Conservation (phyloP, 2,888 invertebrate species). For the Agrotis exclamationis region DNA sequence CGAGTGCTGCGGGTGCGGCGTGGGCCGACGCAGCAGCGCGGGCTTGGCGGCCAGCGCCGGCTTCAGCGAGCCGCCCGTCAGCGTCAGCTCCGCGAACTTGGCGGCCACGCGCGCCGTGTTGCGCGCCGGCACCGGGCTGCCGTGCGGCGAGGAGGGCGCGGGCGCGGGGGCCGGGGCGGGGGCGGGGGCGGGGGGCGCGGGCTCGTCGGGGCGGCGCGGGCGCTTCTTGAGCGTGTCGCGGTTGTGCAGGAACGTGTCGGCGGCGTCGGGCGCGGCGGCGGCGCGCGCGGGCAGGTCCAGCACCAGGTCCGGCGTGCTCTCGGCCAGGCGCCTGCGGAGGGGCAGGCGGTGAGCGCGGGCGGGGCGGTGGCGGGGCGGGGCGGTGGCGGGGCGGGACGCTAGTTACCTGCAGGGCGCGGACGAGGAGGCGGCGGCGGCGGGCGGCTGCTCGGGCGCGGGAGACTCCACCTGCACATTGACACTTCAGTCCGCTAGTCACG, state of each 20-base stretch:
- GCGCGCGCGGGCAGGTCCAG: slow-evolving; percentile 94
- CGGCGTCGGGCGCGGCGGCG: slow-evolving; percentile 71
- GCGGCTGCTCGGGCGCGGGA: neutral
- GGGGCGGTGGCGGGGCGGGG: slow-evolving; percentile 81
- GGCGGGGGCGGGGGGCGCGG: slow-evolving; percentile 73
- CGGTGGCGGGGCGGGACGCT: slow-evolving; percentile 6
- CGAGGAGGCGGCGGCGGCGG: slow-evolving; percentile 28
- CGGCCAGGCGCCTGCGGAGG: slow-evolving; percentile 84
- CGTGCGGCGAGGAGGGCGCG: slow-evolving; percentile 89
- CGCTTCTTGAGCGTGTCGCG: slow-evolving; percentile 80
- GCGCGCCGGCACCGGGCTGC: slow-evolving; percentile 90
- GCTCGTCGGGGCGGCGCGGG: slow-evolving; percentile 69
- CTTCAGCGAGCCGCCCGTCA: slow-evolving; percentile 93
- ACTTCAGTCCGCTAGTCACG: slow-evolving; percentile 13
- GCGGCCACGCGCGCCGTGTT: slow-evolving; percentile 92
- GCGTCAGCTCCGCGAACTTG: slow-evolving; percentile 92
- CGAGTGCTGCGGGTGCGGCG: slow-evolving; percentile 78
- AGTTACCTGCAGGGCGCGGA: slow-evolving; percentile 42
- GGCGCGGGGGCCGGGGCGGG: slow-evolving; percentile 71
- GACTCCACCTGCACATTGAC: slow-evolving; percentile 50
- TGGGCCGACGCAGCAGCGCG: slow-evolving; percentile 92
- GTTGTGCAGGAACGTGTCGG: slow-evolving; percentile 85
- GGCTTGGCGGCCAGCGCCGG: slow-evolving; percentile 96
- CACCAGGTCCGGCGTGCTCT: slow-evolving; percentile 94
- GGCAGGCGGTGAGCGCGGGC: slow-evolving; percentile 48